Base-by-base conservation (phyloP, 92 coral and sea anemone genomes). In the Palythoa caribaeorum region DNA sequence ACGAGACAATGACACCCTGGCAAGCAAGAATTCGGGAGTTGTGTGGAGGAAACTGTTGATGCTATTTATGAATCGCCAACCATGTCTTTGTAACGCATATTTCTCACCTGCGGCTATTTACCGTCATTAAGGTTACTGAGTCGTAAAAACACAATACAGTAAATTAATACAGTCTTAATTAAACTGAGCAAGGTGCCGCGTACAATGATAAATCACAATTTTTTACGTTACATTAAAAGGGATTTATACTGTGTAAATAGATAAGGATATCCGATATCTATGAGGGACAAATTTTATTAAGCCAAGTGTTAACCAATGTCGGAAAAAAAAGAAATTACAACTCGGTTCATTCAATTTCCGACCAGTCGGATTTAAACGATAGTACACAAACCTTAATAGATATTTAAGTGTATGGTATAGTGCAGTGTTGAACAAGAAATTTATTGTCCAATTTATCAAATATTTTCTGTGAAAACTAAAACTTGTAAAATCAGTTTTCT, bases 11-110 rank as follows among this genome's bases (percentile, higher is more conserved):
- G 73, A 39, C 47, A 44, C 53, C 73, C 75, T 63, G 52, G 51
- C 52, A 79, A 79, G 71, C 73, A 63, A 20, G 39, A 44, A 65
- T 65, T 40, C 65, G 57, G 75, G 73, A 59, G 9, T 15, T n/a
- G 57, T 65, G 65, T 47, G 21, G 11, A 44, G 21, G 8, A 19
- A 44, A 35, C 3, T 35, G 7, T 28, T 77, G 1, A 20, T 19
- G 75, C 35, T 44, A 80, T 80, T 65, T 80, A 7, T 28, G 73
- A 59, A 47, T 62, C 85, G 85, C 19, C 12, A 53, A 65, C 28
- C 73, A 80, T 66, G 35, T 66, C 17, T 47, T 44, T 3, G 16
- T 80, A 44, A 38, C 1, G 2, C 15, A 39, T 10, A 11, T 62
- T 4, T 20, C 44, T 63, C 47, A 20, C 57, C 73, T 3, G 51